Evolutionary conservation across 37 sponge, comb jelly and placozoan genomes (phyloP), one percentile per base, ranked within the genome.

Genomic region (Chondrosia reniformis): DNA sequence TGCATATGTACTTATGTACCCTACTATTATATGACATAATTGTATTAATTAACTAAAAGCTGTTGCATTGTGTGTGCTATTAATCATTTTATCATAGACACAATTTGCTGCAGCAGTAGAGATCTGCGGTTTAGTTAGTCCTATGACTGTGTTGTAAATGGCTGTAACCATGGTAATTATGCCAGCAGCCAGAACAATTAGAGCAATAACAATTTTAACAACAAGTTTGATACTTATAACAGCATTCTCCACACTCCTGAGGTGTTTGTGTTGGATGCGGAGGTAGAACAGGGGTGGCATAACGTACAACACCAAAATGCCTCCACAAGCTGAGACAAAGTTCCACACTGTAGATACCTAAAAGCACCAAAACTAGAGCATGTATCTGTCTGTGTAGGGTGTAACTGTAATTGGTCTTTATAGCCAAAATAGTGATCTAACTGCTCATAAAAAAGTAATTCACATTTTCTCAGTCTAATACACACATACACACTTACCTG

Each of bases 311-410:
- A 92, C 74, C 0, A 92, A 63, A 19, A 67, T 38, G 0, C 88
- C 88, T 13, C 85, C 88, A 43, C 65, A 81, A 0, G 92, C 87
- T 19, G 88, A 88, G 10, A 92, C 83, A 74, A 87, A 92, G 77
- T 82, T 82, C 92, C 92, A 92, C 37, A 87, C 89, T 24, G 55
- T 30, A 6, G 81, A 77, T 21, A 92, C 90, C 90, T 90, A 52
- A 9, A 63, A 12, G 71, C 24, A 22, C 28, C 30, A 30, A 30
- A 30, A 30, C 28, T 25, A 30, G 61, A 30, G 61, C 28, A 30
- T 59, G 61, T 59, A 30, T 59, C 30, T 59, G 61, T 59, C 30
- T 59, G 61, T 59, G 61, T 59, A n/a, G n/a, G n/a, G n/a, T n/a
- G n/a, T n/a, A n/a, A n/a, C n/a, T n/a, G n/a, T n/a, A n/a, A n/a